A percentile compares a stretch with the other conserved stretches of the same genome.
Evolutionary conservation across 1,140 invertebrate genomes (phyloP).

Genomic region (Bicyclus anynana): DNA sequence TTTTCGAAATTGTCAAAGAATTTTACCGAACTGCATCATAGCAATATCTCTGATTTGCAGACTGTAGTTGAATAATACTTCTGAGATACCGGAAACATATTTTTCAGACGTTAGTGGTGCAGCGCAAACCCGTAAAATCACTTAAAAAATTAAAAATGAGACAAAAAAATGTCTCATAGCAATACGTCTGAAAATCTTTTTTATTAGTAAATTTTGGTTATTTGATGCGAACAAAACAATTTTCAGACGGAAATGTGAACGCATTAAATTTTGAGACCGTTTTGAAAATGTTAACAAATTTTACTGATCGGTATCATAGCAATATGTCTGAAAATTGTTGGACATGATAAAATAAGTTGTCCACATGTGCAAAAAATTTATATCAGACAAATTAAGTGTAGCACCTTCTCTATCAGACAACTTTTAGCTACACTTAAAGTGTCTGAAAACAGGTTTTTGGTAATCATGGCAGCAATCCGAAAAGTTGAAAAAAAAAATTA

Average conservation of each 20-base stretch:
- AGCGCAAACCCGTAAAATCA: conserved; percentile 25
- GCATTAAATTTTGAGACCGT: conserved; percentile 22
- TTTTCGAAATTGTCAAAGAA: no score
- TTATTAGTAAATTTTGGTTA: conserved; percentile 25
- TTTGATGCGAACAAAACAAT: conserved; percentile 26
- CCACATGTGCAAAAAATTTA: no score
- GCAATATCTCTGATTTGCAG: conserved; percentile 26
- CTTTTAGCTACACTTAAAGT: conserved; percentile 16
- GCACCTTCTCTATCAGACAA: no score
- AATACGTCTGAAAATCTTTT: conserved; percentile 20
- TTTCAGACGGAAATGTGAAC: conserved; percentile 25
- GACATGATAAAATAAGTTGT: no score
- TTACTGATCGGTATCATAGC: conserved; percentile 22
- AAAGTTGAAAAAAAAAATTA: conserved; percentile 16
- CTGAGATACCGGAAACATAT: conserved; percentile 27
- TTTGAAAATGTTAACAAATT: conserved; percentile 26
- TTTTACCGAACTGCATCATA: no score
- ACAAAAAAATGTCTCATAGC: conserved; percentile 21
- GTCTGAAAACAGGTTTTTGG: no score
- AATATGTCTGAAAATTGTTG: conserved; percentile 12
- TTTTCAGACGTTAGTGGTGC: conserved; percentile 26
- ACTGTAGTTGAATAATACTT: conserved; percentile 26
- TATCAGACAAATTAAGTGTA: no score
- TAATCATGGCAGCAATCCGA: no score
- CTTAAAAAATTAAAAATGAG: conserved; percentile 23